Evolutionary conservation across 2,797 vertebrate genomes (phyloP).

Genomic region (Sarcoramphus papa): DNA sequence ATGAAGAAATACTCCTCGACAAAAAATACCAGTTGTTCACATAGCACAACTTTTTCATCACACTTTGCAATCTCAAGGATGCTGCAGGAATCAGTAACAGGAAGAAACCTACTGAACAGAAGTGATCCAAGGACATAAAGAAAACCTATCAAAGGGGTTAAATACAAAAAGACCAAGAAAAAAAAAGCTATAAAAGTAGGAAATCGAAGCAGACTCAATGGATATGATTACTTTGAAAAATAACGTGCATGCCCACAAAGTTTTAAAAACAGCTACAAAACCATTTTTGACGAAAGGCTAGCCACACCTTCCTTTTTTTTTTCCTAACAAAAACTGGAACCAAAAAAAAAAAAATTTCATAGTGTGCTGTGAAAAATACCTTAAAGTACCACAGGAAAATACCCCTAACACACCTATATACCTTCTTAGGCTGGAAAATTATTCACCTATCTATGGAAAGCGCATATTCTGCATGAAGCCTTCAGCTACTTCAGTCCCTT

Average conservation of each 20-base stretch:
- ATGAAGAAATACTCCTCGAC: background rate
- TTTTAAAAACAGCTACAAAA: background rate
- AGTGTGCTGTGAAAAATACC: background rate
- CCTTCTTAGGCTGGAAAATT: background rate
- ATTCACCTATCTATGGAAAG: background rate
- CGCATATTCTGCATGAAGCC: background rate
- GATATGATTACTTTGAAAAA: background rate
- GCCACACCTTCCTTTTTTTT: background rate
- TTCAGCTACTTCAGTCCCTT: background rate
- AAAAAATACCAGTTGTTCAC: background rate
- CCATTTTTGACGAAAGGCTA: background rate
- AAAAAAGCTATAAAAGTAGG: background rate
- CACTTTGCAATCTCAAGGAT: background rate
- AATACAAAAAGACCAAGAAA: background rate
- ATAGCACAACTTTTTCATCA: background rate
- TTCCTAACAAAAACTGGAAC: background rate
- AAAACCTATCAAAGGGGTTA: background rate
- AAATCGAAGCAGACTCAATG: background rate
- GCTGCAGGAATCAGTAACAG: background rate
- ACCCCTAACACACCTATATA: background rate
- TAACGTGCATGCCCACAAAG: background rate
- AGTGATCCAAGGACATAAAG: background rate
- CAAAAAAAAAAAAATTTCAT: background rate
- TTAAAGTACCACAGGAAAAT: background rate
- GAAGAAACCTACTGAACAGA: background rate